Evolutionary conservation across 2,113 vertebrate genomes (phyloP).

Genomic region (Centrocercus urophasianus): DNA sequence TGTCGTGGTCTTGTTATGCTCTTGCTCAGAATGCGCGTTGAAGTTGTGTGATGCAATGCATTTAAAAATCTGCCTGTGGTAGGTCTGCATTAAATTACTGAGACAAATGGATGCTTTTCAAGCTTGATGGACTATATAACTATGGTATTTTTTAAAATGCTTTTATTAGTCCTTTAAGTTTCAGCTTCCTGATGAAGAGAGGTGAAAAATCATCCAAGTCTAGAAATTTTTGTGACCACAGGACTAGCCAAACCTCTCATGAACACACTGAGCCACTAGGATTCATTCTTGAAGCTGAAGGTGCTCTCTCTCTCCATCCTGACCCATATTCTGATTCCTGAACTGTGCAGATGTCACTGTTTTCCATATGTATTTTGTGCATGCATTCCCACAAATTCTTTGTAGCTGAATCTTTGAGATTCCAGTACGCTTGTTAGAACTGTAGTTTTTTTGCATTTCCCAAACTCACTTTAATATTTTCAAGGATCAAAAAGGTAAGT

Average conservation of each 20-base stretch:
- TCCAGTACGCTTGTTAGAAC: neutral
- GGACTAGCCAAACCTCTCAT: neutral
- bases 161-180: neutral
- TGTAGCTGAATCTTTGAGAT: neutral
- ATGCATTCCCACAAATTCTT: rapidly evolving
- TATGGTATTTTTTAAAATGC: neutral
- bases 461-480: neutral
- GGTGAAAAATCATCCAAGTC: neutral
- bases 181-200: neutral
- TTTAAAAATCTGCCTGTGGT: neutral
- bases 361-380: neutral
- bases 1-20: neutral
- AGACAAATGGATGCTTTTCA: neutral
- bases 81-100: neutral
- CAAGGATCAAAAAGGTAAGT: neutral
- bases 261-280: neutral
- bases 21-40: neutral
- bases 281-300: neutral
- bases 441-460: neutral
- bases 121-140: neutral
- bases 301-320: neutral
- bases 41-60: neutral
- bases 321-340: rapidly evolving
- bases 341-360: neutral
- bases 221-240: neutral